Evolutionary conservation across 2,888 invertebrate species (phyloP), one percentile per base, ranked within the genome.

Genomic region (Metacarcinus magister): DNA sequence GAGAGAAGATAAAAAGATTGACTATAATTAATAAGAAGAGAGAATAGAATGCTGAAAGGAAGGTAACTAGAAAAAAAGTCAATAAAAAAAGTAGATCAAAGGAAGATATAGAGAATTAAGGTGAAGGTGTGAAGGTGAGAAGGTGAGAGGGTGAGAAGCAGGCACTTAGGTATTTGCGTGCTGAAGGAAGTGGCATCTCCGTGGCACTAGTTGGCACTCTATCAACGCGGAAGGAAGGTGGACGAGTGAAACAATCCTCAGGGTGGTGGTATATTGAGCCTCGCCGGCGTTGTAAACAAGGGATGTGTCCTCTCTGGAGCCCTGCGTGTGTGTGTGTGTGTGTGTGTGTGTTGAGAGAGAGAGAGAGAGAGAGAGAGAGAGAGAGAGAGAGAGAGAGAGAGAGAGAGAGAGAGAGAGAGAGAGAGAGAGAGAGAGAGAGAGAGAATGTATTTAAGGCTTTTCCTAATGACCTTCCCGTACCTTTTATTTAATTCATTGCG

Each of bases 221-320:
- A 82, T 82, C 82, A 82, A 82, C 82, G 32, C 82, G 82, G 82
- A 82, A 82, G 82, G 82, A 32, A 82, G 82, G 82, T 7, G 5
- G 67, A 48, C 23, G 16, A 23, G 23, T 67, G 67, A 82, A 82
- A 82, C 82, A 82, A 82, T 82, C 82, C 82, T 4, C 82, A 10
- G 67, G 23, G 13, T 7, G 32, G 7, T 28, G 8, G 82, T 82
- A 82, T 82, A 82, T 82, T 82, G 82, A 82, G 82, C 82, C 82
- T 10, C 2, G 67, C 67, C 67, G 48, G 5, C 67, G 67, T 23
- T 67, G 67, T 67, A 67, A 10, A 67, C 19, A 67, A 67, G 67
- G 67, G 67, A 67, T 16, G 67, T 67, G 67, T 67, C 67, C 67
- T 67, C 13, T 48, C 7, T 48, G 67, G 67, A 16, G 67, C 16